Evolutionary conservation across 2,113 vertebrate genomes (phyloP).

Genomic region (Grallaria varia): DNA sequence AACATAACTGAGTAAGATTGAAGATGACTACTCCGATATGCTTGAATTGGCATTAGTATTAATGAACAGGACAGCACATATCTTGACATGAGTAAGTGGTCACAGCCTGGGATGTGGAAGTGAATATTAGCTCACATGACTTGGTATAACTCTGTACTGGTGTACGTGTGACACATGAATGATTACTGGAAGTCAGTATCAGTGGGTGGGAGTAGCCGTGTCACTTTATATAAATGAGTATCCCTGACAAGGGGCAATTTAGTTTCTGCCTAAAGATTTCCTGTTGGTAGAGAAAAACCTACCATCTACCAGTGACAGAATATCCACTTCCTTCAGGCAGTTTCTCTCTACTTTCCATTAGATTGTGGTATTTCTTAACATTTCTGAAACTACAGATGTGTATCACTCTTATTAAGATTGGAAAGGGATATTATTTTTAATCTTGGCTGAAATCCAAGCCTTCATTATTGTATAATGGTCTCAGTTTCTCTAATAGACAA

Average conservation of each 20-base stretch:
- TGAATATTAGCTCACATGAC: conserved; percentile 26
- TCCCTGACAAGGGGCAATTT: conserved; percentile 24
- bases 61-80: conserved; percentile 54
- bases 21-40: conserved; percentile 8
- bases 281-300: conserved; percentile 8
- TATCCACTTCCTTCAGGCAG: not conserved
- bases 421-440: conserved; percentile 6
- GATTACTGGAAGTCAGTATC: conserved; percentile 10
- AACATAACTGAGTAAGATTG: conserved; percentile 58
- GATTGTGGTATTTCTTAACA: not conserved
- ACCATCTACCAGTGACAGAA: not conserved
- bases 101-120: conserved; percentile 20
- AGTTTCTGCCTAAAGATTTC: conserved; percentile 40
- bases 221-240: conserved; percentile 51
- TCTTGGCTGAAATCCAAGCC: conserved; percentile 6
- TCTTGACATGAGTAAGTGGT: conserved; percentile 59
- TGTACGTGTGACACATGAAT: not conserved
- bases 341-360: not conserved
- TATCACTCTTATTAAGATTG: not conserved
- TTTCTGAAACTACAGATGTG: not conserved
- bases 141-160: not conserved
- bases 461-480: conserved; percentile 30
- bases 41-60: conserved; percentile 60
- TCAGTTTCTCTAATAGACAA: not conserved
- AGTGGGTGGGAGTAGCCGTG: conserved; percentile 49